Conservation (phyloP, 2,797 vertebrate species). For the Huso huso region DNA sequence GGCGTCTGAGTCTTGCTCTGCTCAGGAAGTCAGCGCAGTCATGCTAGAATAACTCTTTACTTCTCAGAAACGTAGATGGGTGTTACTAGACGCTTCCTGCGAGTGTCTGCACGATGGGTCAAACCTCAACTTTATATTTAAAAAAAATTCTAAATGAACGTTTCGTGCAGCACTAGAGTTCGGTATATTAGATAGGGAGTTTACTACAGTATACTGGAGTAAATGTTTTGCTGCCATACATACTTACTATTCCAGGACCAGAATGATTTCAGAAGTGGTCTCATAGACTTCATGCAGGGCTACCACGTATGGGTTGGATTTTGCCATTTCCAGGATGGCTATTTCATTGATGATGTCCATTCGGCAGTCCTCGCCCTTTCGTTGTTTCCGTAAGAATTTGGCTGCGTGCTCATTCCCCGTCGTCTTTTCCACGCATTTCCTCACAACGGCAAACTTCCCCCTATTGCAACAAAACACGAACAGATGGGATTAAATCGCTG, state of each 20-base stretch:
- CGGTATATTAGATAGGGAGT: no score
- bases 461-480: conserved; percentile 33
- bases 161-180: no score
- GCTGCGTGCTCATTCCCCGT: conserved; percentile 68
- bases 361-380: conserved; percentile 71
- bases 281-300: conserved; percentile 72
- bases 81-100: no score
- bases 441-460: conserved; percentile 78
- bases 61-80: no score
- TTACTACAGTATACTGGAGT: no score
- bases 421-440: conserved; percentile 69
- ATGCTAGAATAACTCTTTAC: no score
- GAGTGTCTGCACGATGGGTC: no score
- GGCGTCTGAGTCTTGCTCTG: no score
- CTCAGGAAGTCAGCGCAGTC: no score
- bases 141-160: no score
- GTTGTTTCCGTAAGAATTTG: conserved; percentile 70
- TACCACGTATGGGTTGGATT: conserved; percentile 65
- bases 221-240: not conserved
- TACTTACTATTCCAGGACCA: conserved; percentile 72
- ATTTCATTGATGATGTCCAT: conserved; percentile 72
- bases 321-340: conserved; percentile 65
- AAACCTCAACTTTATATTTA: no score
- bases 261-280: conserved; percentile 63
- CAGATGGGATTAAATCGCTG: no score